Evolutionary conservation across 2,113 vertebrate species (phyloP), one percentile per base, ranked within the genome.

Genomic region (Spizaetus ornatus): DNA sequence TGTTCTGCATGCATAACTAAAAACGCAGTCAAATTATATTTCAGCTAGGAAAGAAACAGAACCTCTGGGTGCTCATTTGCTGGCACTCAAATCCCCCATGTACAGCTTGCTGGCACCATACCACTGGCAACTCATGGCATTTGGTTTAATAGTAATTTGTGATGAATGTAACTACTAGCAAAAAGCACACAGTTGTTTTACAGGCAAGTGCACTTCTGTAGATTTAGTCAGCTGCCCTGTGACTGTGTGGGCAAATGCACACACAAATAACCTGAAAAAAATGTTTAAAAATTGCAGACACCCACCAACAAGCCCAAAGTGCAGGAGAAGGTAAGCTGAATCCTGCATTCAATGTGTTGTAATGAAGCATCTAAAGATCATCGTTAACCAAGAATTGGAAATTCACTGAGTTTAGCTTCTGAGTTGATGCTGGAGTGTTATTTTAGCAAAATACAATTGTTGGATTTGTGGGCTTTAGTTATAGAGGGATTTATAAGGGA

Each of bases 51-150:
- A 59, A 50, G 69, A 53, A 91, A 27, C 13, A 45, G 74, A 32
- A 62, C 42, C 83, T 77, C 70, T 62, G 58, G 63, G 36, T 65
- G 31, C 47, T 67, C 3, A 0, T 70, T 42, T 82, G 47, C 53
- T 72, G 76, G 71, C 69, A 31, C 53, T 77, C 48, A 10, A 6
- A 18, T 16, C 22, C 48, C 53, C 16, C 27, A 0, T 0, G 26
- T 13, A 6, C 45, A 34, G 63, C 63, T 62, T 25, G 29, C 73
- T 50, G 83, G 40, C 56, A 10, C 34, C 5, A 1, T 20, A 56
- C 72, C 40, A 10, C 36, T 1, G 3, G 23, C n/a, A 31, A 3
- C 36, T 77, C 5, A 0, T 6, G 53, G 66, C 31, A 5, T 55
- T 71, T 22, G 42, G 29, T 50, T 78, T 21, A 12, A 32, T 6